Base-by-base conservation (phyloP, 2,797 vertebrate genomes). In the Dendrocincla tyrannina region DNA sequence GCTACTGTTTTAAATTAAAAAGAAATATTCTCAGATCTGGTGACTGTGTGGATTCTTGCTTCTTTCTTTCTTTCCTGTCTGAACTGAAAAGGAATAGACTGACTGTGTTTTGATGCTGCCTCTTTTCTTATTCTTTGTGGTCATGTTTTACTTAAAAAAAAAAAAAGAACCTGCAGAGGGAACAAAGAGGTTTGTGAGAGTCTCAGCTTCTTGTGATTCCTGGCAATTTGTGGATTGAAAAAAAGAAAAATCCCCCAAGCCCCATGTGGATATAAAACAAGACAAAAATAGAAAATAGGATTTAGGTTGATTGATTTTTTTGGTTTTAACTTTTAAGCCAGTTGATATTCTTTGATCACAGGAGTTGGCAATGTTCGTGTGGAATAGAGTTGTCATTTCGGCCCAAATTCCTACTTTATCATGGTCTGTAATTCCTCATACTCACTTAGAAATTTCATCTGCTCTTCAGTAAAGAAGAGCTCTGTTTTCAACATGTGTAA, bases 1-100 rank as follows among this genome's bases (percentile, higher is more conserved):
- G 97, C 88, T 95, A 75, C 87, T 97, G 86, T 98, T 98, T 98
- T 97, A 97, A 98, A 98, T 98, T 98, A 98, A 98, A 98, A 97
- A 97, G 70, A 96, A 89, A 92, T 97, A 96, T 98, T 97, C 97
- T 97, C 97, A 97, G 96, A 95, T 97, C 77, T 96, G 60, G 66
- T 85, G 78, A 63, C 70, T 90, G 18, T 68, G 85, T 87, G 91
- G 59, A 58, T 87, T 96, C 86, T 88, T 97, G 39, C 80, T 96
- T 85, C 66, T 91, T 78, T 85, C 66, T 91, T 78, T 77, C 28
- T 63, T 73, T 88, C 52, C 69, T 88, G 42, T 69, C 52, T 67
- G 52, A 68, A 35, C 32, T 50, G 41, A 67, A 70, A n/a, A 69
- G 52, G 44, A 87, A 30, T 22, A 60, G 37, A 49, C 16, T 33